A percentile compares a stretch with the other conserved stretches of the same genome.
These are phyloP conservation scores for Ammospiza maritima DNA, from an alignment of 2,797 vertebrate genomes.

Conservation along the genomic window DNA sequence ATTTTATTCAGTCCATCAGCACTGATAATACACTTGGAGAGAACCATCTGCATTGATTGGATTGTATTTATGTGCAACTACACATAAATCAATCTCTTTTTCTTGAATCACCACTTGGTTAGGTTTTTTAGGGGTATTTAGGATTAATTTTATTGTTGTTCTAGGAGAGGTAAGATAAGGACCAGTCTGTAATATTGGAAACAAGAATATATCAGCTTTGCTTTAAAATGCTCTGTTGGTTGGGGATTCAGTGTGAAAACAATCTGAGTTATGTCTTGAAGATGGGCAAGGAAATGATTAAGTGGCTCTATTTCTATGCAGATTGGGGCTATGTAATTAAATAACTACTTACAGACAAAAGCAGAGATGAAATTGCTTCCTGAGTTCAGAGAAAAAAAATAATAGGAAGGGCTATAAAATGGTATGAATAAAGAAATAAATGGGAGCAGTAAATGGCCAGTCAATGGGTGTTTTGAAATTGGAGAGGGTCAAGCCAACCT, in stretches of 20 bases:
- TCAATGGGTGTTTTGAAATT: not conserved
- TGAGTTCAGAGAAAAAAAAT: not conserved
- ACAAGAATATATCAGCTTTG: not conserved
- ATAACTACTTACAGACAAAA: slow-evolving; percentile 17
- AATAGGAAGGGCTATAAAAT: slow-evolving; percentile 4
- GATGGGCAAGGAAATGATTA: slow-evolving; percentile 29
- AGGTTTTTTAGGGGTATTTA: not conserved
- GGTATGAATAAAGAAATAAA: slow-evolving; percentile 25
- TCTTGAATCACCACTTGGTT: not conserved
- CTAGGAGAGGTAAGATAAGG: not conserved
- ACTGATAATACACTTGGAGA: not conserved
- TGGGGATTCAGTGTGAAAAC: not conserved
- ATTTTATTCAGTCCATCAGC: slow-evolving; percentile 50
- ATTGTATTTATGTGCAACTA: not conserved
- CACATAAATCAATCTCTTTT: not conserved
- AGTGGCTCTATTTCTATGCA: slow-evolving; percentile 59
- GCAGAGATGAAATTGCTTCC: slow-evolving; percentile 45
- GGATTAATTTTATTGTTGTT: not conserved
- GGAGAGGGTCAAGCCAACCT: not conserved
- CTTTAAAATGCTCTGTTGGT: not conserved
- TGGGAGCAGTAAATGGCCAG: slow-evolving; percentile 12
- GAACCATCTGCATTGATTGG: not conserved
- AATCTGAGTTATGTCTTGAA: not conserved
- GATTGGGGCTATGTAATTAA: slow-evolving; percentile 29
- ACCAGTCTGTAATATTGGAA: not conserved